A percentile compares a stretch with the other conserved stretches of the same genome.
Conservation (phyloP, 2,888 invertebrate genomes). For the Macrophya alboannulata region DNA sequence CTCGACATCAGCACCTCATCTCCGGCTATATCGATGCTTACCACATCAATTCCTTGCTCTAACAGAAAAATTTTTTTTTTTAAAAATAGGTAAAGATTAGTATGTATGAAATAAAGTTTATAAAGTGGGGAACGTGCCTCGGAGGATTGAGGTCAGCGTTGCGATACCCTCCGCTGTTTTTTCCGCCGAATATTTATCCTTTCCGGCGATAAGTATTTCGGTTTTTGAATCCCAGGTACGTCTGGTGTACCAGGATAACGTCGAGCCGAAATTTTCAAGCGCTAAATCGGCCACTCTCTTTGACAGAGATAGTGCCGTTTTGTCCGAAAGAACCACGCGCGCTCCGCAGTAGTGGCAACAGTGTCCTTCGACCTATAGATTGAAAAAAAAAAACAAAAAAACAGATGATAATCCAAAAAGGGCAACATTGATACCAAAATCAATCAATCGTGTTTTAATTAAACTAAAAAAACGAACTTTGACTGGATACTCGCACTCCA, state of each 20-base stretch:
- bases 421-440: neutral
- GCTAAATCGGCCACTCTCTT: constrained; percentile 65
- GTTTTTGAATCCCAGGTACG: constrained; percentile 64
- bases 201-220: constrained; percentile 74
- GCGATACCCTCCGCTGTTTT: constrained; percentile 68
- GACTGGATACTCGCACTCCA: constrained; percentile 72
- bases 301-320: constrained; percentile 66
- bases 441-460: neutral
- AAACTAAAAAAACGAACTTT: constrained; percentile 64
- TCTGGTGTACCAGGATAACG: constrained; percentile 73
- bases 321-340: constrained; percentile 65
- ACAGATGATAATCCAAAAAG: neutral
- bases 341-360: constrained; percentile 77
- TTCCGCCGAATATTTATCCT: constrained; percentile 68
- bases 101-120: neutral
- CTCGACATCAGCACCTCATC: constrained; percentile 66
- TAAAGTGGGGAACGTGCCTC: constrained; percentile 62
- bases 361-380: constrained; percentile 75
- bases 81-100: neutral
- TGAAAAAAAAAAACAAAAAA: neutral
- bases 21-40: constrained; percentile 67
- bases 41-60: constrained; percentile 68
- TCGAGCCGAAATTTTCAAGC: constrained; percentile 64
- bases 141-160: constrained; percentile 63
- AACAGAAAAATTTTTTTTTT: too few relatives aligned